Evolutionary conservation across 2,797 vertebrate genomes (phyloP).

Genomic region (Gymnoscopelus microlampas): DNA sequence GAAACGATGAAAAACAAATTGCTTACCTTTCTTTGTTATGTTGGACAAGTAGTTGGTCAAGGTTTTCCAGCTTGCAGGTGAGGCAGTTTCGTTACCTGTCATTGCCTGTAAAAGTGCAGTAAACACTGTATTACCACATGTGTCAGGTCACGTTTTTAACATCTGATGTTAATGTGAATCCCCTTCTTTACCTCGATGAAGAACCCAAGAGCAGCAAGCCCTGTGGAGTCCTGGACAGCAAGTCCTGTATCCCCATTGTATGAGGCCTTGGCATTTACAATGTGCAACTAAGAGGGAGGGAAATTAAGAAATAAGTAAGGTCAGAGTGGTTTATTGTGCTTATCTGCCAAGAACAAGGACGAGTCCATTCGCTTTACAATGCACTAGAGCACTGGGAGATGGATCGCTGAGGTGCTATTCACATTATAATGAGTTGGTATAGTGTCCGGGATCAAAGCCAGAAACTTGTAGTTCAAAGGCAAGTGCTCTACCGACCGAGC

Average conservation of each 20-base stretch:
- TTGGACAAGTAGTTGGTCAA: conserved; percentile 56
- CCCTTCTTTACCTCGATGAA: conserved; percentile 75
- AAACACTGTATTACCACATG: not conserved
- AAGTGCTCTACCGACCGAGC: too few relatives aligned
- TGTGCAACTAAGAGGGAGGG: conserved; percentile 73
- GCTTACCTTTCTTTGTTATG: conserved; percentile 52
- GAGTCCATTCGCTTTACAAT: too few relatives aligned
- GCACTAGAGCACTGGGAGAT: too few relatives aligned
- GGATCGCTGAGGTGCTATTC: too few relatives aligned
- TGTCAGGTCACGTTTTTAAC: too few relatives aligned
- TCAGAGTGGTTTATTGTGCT: too few relatives aligned
- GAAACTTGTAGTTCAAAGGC: too few relatives aligned
- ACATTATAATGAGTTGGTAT: too few relatives aligned
- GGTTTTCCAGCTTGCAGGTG: conserved; percentile 58
- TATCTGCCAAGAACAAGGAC: too few relatives aligned
- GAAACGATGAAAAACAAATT: not conserved
- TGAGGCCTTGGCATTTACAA: conserved; percentile 68
- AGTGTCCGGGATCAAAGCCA: too few relatives aligned
- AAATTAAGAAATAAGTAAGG: not conserved
- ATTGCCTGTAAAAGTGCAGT: not conserved
- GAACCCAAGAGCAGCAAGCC: conserved; percentile 77
- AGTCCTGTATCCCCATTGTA: conserved; percentile 19
- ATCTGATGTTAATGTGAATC: too few relatives aligned
- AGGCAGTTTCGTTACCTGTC: conserved; percentile 20
- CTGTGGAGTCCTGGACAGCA: conserved; percentile 44